phyloP scores from a whole-genome alignment of 2,113 vertebrate genomes.

The Phylloscopus trochilus region DNA sequence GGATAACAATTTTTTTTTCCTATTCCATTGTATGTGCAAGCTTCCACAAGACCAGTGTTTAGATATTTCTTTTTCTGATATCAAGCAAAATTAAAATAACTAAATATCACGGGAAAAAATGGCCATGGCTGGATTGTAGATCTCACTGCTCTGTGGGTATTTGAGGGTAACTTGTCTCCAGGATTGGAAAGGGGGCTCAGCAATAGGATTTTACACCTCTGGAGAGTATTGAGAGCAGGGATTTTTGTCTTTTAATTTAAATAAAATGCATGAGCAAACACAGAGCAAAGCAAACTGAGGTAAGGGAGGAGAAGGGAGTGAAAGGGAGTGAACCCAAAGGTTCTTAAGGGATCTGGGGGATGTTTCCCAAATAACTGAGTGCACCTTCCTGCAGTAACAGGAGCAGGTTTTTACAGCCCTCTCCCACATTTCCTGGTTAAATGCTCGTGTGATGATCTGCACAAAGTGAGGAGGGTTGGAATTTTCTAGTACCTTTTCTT shows the following conservation, averaged over 20 bases:
- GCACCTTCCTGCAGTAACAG: neutral
- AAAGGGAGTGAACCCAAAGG: fast-evolving
- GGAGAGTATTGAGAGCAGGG: neutral
- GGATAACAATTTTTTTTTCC: neutral
- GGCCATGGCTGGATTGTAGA: neutral
- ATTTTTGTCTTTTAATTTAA: neutral
- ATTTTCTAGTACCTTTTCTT: neutral
- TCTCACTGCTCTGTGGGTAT: neutral
- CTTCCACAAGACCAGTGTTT: neutral
- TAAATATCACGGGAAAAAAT: neutral
- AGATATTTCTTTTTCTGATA: too few species aligned
- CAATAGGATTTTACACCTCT: neutral
- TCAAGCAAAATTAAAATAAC: neutral
- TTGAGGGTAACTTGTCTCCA: neutral
- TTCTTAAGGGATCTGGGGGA: neutral
- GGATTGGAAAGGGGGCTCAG: neutral
- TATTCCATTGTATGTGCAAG: neutral
- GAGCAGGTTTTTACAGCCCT: neutral
- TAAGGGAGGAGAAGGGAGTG: neutral
- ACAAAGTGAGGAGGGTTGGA: neutral
- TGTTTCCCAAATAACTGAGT: neutral
- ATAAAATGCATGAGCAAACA: neutral
- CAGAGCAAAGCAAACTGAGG: neutral
- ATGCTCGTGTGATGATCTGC: neutral
- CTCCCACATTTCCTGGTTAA: neutral